Evolutionary conservation across 2,113 vertebrate species (phyloP), one percentile per base, ranked within the genome.

Genomic region (Cinclus mexicanus): DNA sequence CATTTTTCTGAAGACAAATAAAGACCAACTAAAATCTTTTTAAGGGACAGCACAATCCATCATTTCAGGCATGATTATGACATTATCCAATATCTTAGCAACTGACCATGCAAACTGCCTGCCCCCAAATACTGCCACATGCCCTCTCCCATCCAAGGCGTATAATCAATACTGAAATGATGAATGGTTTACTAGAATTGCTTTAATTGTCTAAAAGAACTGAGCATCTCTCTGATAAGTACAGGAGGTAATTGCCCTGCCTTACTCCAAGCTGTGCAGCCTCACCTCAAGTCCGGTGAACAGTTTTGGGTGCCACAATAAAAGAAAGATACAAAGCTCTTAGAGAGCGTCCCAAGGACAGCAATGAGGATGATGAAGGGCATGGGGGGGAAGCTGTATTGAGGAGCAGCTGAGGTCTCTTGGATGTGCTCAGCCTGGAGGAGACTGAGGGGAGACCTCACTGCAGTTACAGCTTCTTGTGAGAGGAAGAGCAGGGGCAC

Each of bases 401-500:
- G 6, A 74, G 39, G 10, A 46, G 46, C 1, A 3, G 7, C 39
- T 60, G 53, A 75, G n/a, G 28, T 3, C 3, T 6, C 53, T 60
- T n/a, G 15, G 10, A 37, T 39, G 0, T 59, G 23, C 1, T 52
- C 52, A 59, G 23, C 37, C 67, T 59, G 44, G 77, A 80, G 21
- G 5, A 80, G 25, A 15, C 37, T 28, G 41, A 42, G 31, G 14
- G 22, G 18, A 89, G 6, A 28, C 12, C 12, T 74, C 52, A 9
- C 1, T 37, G 22, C 44, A 72, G 37, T 11, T 50, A 31, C 25
- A 50, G 0, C 12, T 49, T 35, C 35, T 6, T 0, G 0, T 3
- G 25, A 31, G 17, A 3, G 50, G 7, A 37, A 52, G 26, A 15
- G 25, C 7, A 65, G 50, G 6, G 22, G 11, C 50, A 57, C 21